Conservation (phyloP, 2,888 invertebrate genomes). For the Stegophylla sp. region DNA sequence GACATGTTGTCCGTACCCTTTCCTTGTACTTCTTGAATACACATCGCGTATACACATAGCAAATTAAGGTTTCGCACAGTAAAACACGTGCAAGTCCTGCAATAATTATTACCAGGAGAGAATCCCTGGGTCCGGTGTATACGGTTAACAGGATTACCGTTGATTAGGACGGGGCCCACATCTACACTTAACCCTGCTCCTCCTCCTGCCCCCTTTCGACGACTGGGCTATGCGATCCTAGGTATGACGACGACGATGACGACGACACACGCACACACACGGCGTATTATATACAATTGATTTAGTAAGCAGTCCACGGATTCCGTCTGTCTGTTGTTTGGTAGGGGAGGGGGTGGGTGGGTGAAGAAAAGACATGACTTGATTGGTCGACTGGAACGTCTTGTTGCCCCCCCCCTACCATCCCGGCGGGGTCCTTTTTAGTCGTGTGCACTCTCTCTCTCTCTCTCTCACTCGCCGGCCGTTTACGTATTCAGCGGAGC, state of each 20-base stretch:
- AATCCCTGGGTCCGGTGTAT: constrained; percentile 40
- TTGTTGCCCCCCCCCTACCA: not conserved
- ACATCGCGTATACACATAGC: constrained; percentile 14
- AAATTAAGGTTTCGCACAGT: constrained; percentile 45
- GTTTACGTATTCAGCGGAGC: constrained; percentile 57
- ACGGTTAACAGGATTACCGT: constrained; percentile 54
- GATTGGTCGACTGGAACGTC: constrained; percentile 51
- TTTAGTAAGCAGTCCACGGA: constrained; percentile 59
- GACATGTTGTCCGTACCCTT: constrained; percentile 11
- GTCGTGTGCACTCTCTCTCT: constrained; percentile 2
- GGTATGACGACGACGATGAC: constrained; percentile 16
- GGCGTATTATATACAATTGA: constrained; percentile 41
- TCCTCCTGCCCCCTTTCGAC: no score
- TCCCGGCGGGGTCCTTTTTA: constrained; percentile 1
- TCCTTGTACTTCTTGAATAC: constrained; percentile 26
- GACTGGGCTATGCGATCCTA: constrained; percentile 3
- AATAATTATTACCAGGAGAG: constrained; percentile 37
- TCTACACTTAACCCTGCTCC: no score
- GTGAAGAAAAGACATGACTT: constrained; percentile 26
- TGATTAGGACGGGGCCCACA: constrained; percentile 43
- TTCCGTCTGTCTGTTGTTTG: constrained; percentile 35
- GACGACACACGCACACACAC: constrained; percentile 16
- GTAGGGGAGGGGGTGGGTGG: not conserved
- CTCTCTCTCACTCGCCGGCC: not conserved
- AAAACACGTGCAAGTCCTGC: constrained; percentile 43